Percentiles rank a stretch among this genome's conserved stretches.
Conservation (phyloP, 2,888 invertebrate genomes). For the Hemistola chrysoprasaria region DNA sequence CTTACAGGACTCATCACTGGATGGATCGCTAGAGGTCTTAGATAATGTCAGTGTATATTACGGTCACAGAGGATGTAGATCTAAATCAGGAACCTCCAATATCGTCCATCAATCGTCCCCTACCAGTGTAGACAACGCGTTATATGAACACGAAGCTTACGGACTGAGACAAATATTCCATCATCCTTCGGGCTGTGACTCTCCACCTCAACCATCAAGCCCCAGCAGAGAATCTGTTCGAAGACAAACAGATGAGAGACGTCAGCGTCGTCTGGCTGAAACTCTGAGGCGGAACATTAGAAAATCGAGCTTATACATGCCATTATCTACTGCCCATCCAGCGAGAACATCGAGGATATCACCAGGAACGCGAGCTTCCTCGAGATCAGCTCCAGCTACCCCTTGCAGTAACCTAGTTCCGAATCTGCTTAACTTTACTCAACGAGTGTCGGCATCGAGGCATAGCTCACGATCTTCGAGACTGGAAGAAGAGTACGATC, state of each 20-base stretch:
- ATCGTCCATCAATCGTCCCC: slow-evolving; percentile 52
- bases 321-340: slow-evolving; percentile 71
- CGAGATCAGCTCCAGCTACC: slow-evolving; percentile 91
- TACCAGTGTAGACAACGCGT: slow-evolving; percentile 48
- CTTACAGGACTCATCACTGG: no score
- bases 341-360: slow-evolving; percentile 59
- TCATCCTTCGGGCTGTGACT: slow-evolving; percentile 64
- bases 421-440: slow-evolving; percentile 83
- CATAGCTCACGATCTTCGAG: slow-evolving; percentile 71
- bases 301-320: slow-evolving; percentile 88
- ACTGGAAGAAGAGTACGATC: slow-evolving; percentile 83
- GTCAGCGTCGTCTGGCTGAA: slow-evolving; percentile 63
- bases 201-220: slow-evolving; percentile 92
- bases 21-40: slow-evolving; percentile 45
- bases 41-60: slow-evolving; percentile 66
- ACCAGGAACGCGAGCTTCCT: slow-evolving; percentile 83
- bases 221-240: slow-evolving; percentile 89
- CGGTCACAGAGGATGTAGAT: slow-evolving; percentile 60
- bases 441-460: slow-evolving; percentile 75
- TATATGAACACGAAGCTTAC: slow-evolving; percentile 59
- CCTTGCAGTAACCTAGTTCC: slow-evolving; percentile 88
- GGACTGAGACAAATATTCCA: slow-evolving; percentile 54
- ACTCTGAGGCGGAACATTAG: slow-evolving; percentile 62
- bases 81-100: slow-evolving; percentile 62
- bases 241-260: slow-evolving; percentile 80